These are phyloP conservation scores for Scomber colias DNA, from an alignment of 2,113 vertebrate genomes.

Conservation along the genomic window DNA sequence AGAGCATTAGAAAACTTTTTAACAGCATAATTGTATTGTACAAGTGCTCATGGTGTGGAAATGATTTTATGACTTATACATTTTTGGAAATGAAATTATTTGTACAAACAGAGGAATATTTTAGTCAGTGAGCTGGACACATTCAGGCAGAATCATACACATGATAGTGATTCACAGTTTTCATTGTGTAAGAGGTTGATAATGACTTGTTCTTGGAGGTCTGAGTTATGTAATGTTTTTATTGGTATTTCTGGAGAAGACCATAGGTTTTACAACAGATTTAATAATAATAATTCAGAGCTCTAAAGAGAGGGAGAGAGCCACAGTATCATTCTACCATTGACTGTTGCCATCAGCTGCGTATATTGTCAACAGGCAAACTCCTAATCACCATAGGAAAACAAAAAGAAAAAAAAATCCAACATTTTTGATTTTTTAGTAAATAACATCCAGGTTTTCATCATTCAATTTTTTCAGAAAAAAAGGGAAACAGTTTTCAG, in stretches of 20 bases:
- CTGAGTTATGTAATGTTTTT: constrained; percentile 78
- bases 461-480: constrained; percentile 73
- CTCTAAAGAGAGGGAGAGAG: constrained; percentile 78
- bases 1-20: no score
- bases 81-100: no score
- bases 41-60: no score
- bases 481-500: constrained; percentile 58
- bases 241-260: constrained; percentile 81
- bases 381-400: constrained; percentile 79
- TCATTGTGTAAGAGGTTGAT: constrained; percentile 1
- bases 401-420: constrained; percentile 55
- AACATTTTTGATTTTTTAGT: constrained; percentile 66
- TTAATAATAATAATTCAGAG: constrained; percentile 76
- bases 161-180: not conserved
- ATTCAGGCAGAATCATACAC: not conserved
- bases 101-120: no score
- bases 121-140: no score
- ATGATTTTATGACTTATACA: no score
- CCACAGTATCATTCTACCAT: constrained; percentile 77
- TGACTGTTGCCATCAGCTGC: constrained; percentile 68
- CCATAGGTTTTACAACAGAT: constrained; percentile 82
- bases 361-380: constrained; percentile 75
- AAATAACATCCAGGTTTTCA: constrained; percentile 76
- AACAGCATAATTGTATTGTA: no score
- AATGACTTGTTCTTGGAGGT: constrained; percentile 47